These are phyloP conservation scores for Nicator chloris DNA, from an alignment of 2,113 vertebrate genomes.

Conservation along the genomic window DNA sequence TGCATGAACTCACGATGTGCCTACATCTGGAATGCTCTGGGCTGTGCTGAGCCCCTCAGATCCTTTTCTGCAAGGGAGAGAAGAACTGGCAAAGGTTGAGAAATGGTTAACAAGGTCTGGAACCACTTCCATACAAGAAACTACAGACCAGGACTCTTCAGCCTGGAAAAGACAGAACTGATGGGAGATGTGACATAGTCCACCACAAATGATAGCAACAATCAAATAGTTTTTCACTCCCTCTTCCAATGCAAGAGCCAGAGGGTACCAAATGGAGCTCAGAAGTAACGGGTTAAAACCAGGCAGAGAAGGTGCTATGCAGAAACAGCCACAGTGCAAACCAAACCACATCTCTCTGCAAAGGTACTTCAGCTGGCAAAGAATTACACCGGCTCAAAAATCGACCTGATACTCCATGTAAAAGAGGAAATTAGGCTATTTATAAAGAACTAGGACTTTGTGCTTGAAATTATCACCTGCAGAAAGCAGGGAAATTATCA, in stretches of 20 bases:
- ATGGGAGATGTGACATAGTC: not conserved
- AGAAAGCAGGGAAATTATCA: not conserved
- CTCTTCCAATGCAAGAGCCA: not conserved
- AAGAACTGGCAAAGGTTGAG: constrained; percentile 2
- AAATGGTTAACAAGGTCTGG: not conserved
- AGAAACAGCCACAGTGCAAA: not conserved
- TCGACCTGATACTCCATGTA: accelerated
- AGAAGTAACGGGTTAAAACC: not conserved
- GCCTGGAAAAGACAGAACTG: not conserved
- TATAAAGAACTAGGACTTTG: not conserved
- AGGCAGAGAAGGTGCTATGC: not conserved
- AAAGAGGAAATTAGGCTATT: not conserved
- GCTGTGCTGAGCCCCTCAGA: not conserved
- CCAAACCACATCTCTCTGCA: not conserved
- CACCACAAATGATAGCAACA: not conserved
- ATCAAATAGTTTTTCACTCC: not conserved
- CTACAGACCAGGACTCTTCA: not conserved
- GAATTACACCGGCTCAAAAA: not conserved
- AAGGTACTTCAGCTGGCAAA: not conserved
- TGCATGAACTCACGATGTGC: not conserved
- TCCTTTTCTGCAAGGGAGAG: not conserved
- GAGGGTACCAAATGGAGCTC: not conserved
- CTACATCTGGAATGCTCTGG: not conserved
- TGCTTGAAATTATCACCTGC: not conserved
- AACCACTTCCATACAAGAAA: not conserved